Conservation (phyloP, 2,797 vertebrate genomes). For the Toxotes lorentzi region DNA sequence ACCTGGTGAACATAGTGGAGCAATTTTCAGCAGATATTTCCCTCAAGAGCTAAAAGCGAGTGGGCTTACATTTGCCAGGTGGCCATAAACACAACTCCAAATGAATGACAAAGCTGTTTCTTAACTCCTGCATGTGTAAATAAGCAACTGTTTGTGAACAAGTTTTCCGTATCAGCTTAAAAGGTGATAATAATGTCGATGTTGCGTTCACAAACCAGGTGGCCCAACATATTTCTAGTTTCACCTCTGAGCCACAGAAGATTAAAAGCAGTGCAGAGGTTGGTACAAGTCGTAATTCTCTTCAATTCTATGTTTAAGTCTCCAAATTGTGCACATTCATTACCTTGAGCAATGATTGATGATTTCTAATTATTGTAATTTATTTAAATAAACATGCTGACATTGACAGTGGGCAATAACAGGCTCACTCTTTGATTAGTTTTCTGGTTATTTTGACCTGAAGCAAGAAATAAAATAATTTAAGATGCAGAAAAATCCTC, state of each 20-base stretch:
- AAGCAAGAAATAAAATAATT: constrained; percentile 58
- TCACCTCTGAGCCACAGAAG: too few species aligned
- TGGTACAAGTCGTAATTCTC: not conserved
- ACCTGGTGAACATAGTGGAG: not conserved
- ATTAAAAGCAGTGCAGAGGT: not conserved
- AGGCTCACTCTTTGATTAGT: constrained; percentile 49
- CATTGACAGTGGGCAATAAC: constrained; percentile 67
- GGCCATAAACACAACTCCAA: not conserved
- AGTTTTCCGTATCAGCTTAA: not conserved
- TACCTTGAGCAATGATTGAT: not conserved
- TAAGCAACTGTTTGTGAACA: not conserved
- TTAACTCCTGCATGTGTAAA: not conserved
- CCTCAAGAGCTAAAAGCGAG: not conserved
- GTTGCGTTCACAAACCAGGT: too few species aligned
- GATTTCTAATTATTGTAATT: constrained; percentile 17
- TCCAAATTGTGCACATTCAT: constrained; percentile 1
- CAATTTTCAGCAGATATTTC: not conserved
- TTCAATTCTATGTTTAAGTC: not conserved
- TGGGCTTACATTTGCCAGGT: too few species aligned
- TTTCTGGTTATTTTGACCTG: constrained; percentile 48
- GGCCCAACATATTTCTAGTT: too few species aligned
- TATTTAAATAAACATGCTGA: constrained; percentile 48
- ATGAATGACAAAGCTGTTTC: not conserved
- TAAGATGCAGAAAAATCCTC: constrained; percentile 27
- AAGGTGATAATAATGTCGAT: not conserved